phyloP scores from a whole-genome alignment of 2,888 invertebrate genomes.

The Scaptomyza reducta region DNA sequence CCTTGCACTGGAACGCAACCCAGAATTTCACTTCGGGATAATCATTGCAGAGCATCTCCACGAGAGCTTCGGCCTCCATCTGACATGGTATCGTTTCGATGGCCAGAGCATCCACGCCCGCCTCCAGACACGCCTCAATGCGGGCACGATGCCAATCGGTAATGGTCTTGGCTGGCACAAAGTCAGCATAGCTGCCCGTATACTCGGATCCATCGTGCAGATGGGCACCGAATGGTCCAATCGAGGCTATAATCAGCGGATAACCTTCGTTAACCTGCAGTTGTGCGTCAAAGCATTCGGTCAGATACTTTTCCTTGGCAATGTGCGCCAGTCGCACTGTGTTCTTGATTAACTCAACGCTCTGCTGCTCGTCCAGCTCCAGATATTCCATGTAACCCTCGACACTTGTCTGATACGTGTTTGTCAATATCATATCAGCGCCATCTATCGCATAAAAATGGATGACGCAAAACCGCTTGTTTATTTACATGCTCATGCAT shows the following conservation, averaged over 20 bases:
- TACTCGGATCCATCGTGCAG: slow-evolving; percentile 97
- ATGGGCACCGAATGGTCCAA: slow-evolving; percentile 96
- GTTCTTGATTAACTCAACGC: slow-evolving; percentile 89
- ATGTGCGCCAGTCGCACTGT: slow-evolving; percentile 90
- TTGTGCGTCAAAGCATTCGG: slow-evolving; percentile 84
- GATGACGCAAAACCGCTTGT: slow-evolving; percentile 10
- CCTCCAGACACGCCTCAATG: slow-evolving; percentile 90
- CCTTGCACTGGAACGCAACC: slow-evolving; percentile 94
- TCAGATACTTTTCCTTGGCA: slow-evolving; percentile 88
- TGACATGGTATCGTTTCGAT: slow-evolving; percentile 96
- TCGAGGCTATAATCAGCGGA: slow-evolving; percentile 92
- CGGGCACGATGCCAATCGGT: slow-evolving; percentile 94
- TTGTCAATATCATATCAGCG: slow-evolving; percentile 93
- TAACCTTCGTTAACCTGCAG: slow-evolving; percentile 68
- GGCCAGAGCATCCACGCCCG: slow-evolving; percentile 93
- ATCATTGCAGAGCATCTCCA: slow-evolving; percentile 89
- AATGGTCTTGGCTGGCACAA: slow-evolving; percentile 88
- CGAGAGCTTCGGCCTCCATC: slow-evolving; percentile 92
- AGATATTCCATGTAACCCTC: slow-evolving; percentile 91
- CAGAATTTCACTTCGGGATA: slow-evolving; percentile 92
- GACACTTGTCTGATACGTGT: slow-evolving; percentile 94
- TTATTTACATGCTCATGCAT: slow-evolving; percentile 6
- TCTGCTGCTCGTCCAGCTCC: slow-evolving; percentile 88
- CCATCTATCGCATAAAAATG: slow-evolving; percentile 87
- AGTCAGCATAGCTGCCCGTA: slow-evolving; percentile 91